A percentile compares a stretch with the other conserved stretches of the same genome.
Conservation (phyloP, 1,140 invertebrate species). For the Panagrolaimus sp. region DNA sequence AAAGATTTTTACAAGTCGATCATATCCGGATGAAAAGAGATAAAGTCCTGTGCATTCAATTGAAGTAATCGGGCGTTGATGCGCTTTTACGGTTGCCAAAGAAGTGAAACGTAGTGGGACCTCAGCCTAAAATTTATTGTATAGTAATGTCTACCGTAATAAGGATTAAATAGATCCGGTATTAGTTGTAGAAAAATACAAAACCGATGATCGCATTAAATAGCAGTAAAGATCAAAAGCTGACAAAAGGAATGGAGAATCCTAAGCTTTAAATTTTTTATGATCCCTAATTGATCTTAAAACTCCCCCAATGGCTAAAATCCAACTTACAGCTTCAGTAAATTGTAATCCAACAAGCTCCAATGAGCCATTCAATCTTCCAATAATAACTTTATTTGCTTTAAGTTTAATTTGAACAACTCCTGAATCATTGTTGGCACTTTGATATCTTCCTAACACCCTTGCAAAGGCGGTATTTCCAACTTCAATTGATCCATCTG, state of each 20-base stretch:
- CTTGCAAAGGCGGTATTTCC: neutral
- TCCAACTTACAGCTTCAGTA: conserved; percentile 1
- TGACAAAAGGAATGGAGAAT: no score
- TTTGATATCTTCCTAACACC: neutral
- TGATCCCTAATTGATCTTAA: no score
- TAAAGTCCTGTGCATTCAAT: neutral
- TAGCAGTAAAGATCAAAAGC: no score
- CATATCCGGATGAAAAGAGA: neutral
- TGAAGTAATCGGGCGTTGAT: neutral
- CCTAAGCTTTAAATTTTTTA: no score
- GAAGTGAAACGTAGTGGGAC: neutral
- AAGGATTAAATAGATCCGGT: no score
- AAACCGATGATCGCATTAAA: no score
- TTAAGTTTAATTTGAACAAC: conserved; percentile 16
- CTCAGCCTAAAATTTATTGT: no score
- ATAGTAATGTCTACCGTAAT: no score
- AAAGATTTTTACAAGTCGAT: neutral
- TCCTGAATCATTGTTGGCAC: neutral
- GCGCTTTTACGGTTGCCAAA: neutral
- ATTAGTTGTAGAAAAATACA: no score
- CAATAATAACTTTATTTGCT: conserved; percentile 17
- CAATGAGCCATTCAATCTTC: conserved; percentile 24
- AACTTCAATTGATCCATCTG: conserved; percentile 28
- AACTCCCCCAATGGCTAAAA: no score
- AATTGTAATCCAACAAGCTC: conserved; percentile 24